phyloP scores from a whole-genome alignment of 2,888 invertebrate species.

The Pristionchus arcanus region DNA sequence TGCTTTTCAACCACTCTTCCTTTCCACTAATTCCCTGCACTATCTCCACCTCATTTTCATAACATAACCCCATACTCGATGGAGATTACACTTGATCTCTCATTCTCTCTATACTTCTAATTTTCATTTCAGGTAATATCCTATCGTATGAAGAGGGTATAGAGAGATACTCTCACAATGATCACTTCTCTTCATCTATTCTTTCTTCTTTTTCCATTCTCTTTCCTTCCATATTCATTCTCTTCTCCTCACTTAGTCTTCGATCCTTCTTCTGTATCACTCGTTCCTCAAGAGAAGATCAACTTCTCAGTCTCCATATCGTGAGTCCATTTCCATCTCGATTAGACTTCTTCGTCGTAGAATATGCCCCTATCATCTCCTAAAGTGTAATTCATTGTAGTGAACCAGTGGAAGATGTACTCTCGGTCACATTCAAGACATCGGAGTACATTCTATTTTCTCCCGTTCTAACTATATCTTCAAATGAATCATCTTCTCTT shows the following conservation, averaged over 20 bases:
- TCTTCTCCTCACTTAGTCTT: conserved; percentile 24
- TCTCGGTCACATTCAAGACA: not conserved
- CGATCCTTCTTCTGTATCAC: conserved; percentile 15
- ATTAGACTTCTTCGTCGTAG: not conserved
- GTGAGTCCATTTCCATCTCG: not conserved
- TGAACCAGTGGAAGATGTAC: not conserved
- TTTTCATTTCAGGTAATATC: not conserved
- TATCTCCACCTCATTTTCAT: conserved; percentile 42
- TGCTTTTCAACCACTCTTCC: conserved; percentile 7
- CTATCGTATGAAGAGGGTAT: not conserved
- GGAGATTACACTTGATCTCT: not conserved
- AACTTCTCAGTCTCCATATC: conserved; percentile 21
- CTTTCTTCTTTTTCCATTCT: not conserved
- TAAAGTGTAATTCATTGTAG: not conserved
- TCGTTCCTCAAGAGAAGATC: conserved; percentile 31
- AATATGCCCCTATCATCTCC: too few species aligned
- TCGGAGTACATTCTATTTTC: not conserved
- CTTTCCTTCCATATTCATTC: not conserved
- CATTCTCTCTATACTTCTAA: not conserved
- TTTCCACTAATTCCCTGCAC: not conserved
- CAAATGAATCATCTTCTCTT: conserved; percentile 18
- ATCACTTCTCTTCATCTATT: conserved; percentile 11
- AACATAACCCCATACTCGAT: not conserved
- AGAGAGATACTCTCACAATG: not conserved
- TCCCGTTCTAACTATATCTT: not conserved